Conservation (phyloP, 2,888 invertebrate species). For the Cephus rjabovi region DNA sequence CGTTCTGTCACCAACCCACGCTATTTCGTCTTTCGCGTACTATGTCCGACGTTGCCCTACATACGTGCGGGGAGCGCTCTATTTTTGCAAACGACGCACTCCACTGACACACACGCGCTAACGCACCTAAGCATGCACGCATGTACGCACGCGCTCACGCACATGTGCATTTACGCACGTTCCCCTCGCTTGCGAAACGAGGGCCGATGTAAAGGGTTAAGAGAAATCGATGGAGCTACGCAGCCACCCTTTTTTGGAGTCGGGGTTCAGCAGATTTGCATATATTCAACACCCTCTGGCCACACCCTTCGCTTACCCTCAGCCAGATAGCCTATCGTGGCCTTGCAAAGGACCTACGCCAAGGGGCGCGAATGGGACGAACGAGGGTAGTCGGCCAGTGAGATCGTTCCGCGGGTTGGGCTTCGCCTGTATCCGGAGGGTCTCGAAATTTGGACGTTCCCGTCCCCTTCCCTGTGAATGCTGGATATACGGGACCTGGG, state of each 20-base stretch:
- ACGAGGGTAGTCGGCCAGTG: conserved; percentile 8
- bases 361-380: neutral
- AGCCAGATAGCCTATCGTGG: neutral
- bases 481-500: neutral
- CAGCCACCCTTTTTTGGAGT: conserved; percentile 32
- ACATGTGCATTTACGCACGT: conserved; percentile 22
- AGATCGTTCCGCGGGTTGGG: neutral
- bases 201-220: conserved; percentile 24
- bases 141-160: neutral
- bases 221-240: conserved; percentile 63
- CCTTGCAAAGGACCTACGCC: neutral
- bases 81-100: neutral
- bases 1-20: neutral
- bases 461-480: neutral
- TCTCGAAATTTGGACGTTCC: neutral
- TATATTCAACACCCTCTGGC: conserved; percentile 26
- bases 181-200: conserved; percentile 13
- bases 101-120: neutral
- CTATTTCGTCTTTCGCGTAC: neutral
- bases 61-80: conserved; percentile 1
- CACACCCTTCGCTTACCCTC: conserved; percentile 44
- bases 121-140: too few relatives aligned
- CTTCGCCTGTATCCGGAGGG: neutral
- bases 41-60: neutral
- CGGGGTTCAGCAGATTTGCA: neutral